phyloP scores from a whole-genome alignment of 37 sponge, comb jelly and placozoan species.

The Dysidea cf. avara region DNA sequence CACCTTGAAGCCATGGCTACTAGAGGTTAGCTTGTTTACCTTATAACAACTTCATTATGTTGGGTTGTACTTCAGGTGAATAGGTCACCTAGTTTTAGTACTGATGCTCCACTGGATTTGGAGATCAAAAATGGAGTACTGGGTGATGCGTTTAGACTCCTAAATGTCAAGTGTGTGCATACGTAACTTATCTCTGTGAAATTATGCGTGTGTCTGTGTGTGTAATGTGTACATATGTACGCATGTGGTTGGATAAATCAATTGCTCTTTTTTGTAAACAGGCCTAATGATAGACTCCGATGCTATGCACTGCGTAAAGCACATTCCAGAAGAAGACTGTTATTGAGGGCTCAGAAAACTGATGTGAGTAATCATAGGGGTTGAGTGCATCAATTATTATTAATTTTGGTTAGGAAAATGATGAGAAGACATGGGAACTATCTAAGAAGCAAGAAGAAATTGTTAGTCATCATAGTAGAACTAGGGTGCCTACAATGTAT shows the following conservation, averaged over 20 bases:
- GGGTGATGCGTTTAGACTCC: slow-evolving; percentile 59
- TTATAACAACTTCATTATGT: background rate
- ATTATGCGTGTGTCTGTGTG: background rate
- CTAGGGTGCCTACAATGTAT: too few relatives aligned
- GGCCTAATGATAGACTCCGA: slow-evolving; percentile 28
- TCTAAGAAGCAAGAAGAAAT: too few relatives aligned
- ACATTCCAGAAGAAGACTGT: slow-evolving; percentile 36
- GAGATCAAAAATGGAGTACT: slow-evolving; percentile 84
- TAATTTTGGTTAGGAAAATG: too few relatives aligned
- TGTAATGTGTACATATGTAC: background rate
- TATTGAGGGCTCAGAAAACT: too few relatives aligned
- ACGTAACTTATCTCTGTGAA: too few relatives aligned
- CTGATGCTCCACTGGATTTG: slow-evolving; percentile 71
- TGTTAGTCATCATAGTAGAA: too few relatives aligned
- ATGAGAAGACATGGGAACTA: too few relatives aligned
- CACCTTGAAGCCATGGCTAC: slow-evolving; percentile 77
- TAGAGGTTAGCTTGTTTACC: slow-evolving; percentile 66
- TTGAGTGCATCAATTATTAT: too few relatives aligned
- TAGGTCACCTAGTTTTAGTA: slow-evolving; percentile 83
- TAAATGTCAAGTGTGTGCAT: slow-evolving; percentile 52
- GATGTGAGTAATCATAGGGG: too few relatives aligned
- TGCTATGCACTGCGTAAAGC: slow-evolving; percentile 2
- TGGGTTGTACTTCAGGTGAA: slow-evolving; percentile 54
- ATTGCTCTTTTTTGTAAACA: background rate
- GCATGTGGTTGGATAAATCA: background rate